Evolutionary conservation across 2,888 invertebrate genomes (phyloP).

Genomic region (Cheilosia impressa): DNA sequence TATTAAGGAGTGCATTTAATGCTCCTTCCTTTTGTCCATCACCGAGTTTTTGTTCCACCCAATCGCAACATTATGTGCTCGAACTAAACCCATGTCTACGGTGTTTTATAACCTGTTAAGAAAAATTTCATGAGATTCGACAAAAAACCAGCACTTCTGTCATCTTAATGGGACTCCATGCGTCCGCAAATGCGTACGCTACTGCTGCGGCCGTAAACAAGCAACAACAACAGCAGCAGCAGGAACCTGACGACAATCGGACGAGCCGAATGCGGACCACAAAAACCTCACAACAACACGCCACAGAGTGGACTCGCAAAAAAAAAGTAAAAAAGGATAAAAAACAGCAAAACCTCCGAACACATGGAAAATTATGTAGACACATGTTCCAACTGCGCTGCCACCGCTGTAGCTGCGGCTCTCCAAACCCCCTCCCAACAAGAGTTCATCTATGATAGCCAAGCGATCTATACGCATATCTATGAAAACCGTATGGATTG

Average conservation of each 20-base stretch:
- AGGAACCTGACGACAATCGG: conserved; percentile 69
- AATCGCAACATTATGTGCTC: conserved; percentile 73
- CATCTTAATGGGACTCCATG: conserved; percentile 72
- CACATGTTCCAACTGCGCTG: conserved; percentile 70
- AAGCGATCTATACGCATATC: conserved; percentile 57
- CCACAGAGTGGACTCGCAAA: conserved; percentile 44
- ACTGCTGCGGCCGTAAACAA: conserved; percentile 66
- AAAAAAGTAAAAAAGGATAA: not conserved
- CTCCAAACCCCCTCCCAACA: conserved; percentile 8
- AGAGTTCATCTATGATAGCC: conserved; percentile 61
- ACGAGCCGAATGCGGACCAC: conserved; percentile 62
- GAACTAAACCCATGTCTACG: conserved; percentile 71
- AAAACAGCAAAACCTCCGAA: conserved; percentile 66
- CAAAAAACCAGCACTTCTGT: conserved; percentile 66
- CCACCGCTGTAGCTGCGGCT: conserved; percentile 43
- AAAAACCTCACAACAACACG: conserved; percentile 73
- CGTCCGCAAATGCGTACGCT: conserved; percentile 69
- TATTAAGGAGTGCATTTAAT: conserved; percentile 76
- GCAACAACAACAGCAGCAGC: conserved; percentile 43
- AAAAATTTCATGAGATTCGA: conserved; percentile 69
- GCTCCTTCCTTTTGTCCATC: conserved; percentile 70
- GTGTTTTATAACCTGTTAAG: conserved; percentile 76
- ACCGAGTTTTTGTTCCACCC: conserved; percentile 72
- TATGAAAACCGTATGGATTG: conserved; percentile 55
- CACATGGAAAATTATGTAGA: conserved; percentile 75